Evolutionary conservation across 2,113 vertebrate genomes (phyloP).

Genomic region (Hemichromis elongatus): DNA sequence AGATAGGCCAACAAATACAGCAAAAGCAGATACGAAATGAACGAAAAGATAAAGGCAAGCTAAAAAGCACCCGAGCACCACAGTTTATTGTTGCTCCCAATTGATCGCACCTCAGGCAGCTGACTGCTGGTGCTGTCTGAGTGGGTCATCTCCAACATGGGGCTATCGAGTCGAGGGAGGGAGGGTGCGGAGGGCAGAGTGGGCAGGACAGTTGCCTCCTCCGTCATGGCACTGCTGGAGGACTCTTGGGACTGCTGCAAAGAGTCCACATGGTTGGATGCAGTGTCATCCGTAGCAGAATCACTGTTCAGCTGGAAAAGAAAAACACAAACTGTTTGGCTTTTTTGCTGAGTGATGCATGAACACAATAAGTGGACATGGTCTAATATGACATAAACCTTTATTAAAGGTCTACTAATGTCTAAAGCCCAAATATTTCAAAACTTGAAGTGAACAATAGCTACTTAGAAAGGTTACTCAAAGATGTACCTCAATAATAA

Average conservation of each 20-base stretch:
- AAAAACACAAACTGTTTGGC: background rate
- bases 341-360: background rate
- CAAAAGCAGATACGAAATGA: slow-evolving; percentile 13
- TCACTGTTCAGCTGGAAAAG: slow-evolving; percentile 84
- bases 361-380: background rate
- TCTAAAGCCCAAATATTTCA: background rate
- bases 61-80: slow-evolving; percentile 90
- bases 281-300: slow-evolving; percentile 80
- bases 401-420: background rate
- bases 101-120: slow-evolving; percentile 98
- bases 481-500: background rate
- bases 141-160: slow-evolving; percentile 84
- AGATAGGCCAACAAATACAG: slow-evolving; percentile 17
- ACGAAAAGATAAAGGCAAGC: slow-evolving; percentile 11
- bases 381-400: background rate
- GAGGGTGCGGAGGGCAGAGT: slow-evolving; percentile 69
- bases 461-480: background rate
- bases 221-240: slow-evolving; percentile 80
- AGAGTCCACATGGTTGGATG: slow-evolving; percentile 85
- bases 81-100: slow-evolving; percentile 75
- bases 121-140: slow-evolving; percentile 94
- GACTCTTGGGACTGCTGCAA: slow-evolving; percentile 90
- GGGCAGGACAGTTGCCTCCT: slow-evolving; percentile 79
- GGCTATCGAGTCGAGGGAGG: slow-evolving; percentile 81
- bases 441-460: background rate